phyloP scores from a whole-genome alignment of 2,888 invertebrate species.

The Dromius quadrimaculatus region DNA sequence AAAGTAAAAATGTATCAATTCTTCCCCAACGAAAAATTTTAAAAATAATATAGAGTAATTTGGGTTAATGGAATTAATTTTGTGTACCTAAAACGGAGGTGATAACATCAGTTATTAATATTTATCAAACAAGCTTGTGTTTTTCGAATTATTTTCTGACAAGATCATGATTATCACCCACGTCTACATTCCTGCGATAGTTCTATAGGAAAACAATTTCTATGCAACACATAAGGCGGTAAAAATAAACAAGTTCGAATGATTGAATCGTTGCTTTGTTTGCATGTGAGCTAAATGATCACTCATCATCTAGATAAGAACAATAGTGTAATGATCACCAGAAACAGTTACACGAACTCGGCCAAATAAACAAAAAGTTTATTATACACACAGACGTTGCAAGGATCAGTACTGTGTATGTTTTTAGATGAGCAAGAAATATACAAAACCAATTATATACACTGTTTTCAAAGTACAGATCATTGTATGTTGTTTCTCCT shows the following conservation, averaged over 20 bases:
- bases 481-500: too few relatives aligned
- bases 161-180: too few relatives aligned
- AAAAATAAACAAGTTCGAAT: slow-evolving; percentile 1
- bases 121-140: too few relatives aligned
- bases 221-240: neutral
- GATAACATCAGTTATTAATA: too few relatives aligned
- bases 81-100: too few relatives aligned
- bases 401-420: slow-evolving; percentile 1
- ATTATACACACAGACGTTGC: neutral
- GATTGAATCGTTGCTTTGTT: neutral
- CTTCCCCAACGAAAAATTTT: too few relatives aligned
- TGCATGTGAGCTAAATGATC: neutral
- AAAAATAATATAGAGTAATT: too few relatives aligned
- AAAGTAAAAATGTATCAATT: too few relatives aligned
- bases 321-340: slow-evolving; percentile 9
- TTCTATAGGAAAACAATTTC: neutral
- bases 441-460: neutral
- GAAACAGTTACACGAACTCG: neutral
- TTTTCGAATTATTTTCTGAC: too few relatives aligned
- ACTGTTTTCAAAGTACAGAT: too few relatives aligned
- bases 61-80: too few relatives aligned
- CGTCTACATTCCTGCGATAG: neutral
- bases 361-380: neutral
- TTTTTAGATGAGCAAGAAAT: neutral
- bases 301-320: neutral